phyloP scores from a whole-genome alignment of 1,140 invertebrate genomes.

The Trachymyrmex septentrionalis region DNA sequence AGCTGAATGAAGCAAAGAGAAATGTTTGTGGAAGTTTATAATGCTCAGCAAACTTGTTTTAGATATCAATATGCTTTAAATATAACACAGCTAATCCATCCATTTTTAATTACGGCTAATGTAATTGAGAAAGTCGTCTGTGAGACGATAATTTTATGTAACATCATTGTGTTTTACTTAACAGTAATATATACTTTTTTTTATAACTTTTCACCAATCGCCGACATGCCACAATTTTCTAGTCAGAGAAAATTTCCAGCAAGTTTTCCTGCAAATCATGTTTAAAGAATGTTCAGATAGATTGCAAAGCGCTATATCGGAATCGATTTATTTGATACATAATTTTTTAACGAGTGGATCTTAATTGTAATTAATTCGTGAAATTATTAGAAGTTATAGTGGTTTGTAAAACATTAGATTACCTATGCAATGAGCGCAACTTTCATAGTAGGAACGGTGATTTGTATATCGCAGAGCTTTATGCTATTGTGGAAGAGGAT shows the following conservation, averaged over 20 bases:
- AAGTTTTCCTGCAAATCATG: neutral
- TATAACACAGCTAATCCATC: neutral
- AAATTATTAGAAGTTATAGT: neutral
- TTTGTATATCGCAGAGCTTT: constrained; percentile 38
- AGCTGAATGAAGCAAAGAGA: constrained; percentile 1
- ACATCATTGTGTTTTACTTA: neutral
- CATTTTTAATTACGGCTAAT: neutral
- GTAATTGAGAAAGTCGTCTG: neutral
- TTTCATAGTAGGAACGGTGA: neutral
- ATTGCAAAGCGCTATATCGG: neutral
- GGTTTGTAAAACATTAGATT: neutral
- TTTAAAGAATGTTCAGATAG: neutral
- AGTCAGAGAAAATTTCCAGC: neutral
- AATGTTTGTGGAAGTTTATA: constrained; percentile 24
- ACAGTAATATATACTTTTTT: neutral
- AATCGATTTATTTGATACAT: neutral
- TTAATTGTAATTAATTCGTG: neutral
- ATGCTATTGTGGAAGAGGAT: constrained; percentile 16
- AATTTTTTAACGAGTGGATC: neutral
- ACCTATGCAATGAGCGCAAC: neutral
- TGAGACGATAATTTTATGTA: neutral
- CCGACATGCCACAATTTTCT: neutral
- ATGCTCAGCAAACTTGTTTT: neutral
- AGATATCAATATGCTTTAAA: constrained; percentile 27
- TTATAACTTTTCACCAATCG: neutral